A percentile compares a stretch with the other conserved stretches of the same genome.
Conservation (phyloP, 92 coral and sea anemone genomes). For the Epizoanthus stellaris region DNA sequence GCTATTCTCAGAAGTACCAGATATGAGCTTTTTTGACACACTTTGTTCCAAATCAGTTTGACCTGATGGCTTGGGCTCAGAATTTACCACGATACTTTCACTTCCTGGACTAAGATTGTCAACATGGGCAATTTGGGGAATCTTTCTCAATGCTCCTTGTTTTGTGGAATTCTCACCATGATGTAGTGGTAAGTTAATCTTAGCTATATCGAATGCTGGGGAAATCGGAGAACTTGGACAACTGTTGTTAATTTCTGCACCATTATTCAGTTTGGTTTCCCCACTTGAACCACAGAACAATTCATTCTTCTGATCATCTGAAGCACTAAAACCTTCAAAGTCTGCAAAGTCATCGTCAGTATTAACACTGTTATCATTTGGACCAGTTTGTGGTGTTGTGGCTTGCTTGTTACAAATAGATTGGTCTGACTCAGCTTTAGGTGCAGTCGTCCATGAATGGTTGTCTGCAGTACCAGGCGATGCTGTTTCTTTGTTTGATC, state of each 20-base stretch:
- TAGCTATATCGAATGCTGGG: neutral
- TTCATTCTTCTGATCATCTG: neutral
- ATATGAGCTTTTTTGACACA: neutral
- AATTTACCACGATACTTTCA: neutral
- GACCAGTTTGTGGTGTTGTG: neutral
- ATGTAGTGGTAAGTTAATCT: neutral
- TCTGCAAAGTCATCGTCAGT: constrained; percentile 41
- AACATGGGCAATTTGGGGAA: neutral
- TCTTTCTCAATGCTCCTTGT: neutral
- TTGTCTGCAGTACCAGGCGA: neutral
- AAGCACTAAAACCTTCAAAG: constrained; percentile 38
- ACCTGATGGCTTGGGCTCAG: neutral
- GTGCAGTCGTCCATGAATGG: neutral
- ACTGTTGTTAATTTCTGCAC: neutral
- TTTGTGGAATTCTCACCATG: neutral
- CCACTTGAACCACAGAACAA: constrained; percentile 9
- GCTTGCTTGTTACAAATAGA: neutral
- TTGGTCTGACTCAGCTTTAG: constrained; percentile 2
- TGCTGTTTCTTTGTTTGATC: neutral
- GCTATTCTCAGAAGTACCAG: neutral
- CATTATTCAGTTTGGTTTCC: neutral
- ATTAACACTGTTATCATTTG: neutral
- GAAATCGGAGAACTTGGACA: constrained; percentile 12
- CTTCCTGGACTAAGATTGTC: neutral
- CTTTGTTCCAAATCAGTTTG: neutral